Evolutionary conservation across 2,113 vertebrate genomes (phyloP).

Genomic region (Orycteropus afer): DNA sequence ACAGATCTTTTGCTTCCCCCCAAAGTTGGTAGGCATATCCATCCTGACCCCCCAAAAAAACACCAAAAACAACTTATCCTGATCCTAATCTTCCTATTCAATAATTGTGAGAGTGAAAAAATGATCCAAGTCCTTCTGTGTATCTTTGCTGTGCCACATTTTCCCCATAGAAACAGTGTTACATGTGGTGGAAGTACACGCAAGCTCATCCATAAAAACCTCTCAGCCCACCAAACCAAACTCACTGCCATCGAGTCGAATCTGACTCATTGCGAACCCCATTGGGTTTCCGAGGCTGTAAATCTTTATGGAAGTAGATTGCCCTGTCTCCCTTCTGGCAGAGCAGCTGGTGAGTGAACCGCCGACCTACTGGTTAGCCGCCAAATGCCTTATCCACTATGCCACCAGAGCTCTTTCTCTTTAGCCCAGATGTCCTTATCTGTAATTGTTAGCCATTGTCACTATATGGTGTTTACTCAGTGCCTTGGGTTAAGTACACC

Average conservation of each 20-base stretch:
- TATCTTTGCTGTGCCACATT: conserved; percentile 8
- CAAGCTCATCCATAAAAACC: background rate
- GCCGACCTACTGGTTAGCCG: too few relatives aligned
- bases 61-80: background rate
- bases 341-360: too few relatives aligned
- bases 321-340: too few relatives aligned
- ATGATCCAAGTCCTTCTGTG: background rate
- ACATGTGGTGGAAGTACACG: background rate
- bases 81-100: background rate
- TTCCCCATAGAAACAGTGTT: background rate
- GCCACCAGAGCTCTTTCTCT: too few relatives aligned
- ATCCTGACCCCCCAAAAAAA: background rate
- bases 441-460: background rate
- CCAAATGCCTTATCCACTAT: too few relatives aligned
- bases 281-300: too few relatives aligned
- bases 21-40: background rate
- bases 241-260: too few relatives aligned
- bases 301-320: too few relatives aligned
- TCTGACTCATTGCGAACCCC: too few relatives aligned
- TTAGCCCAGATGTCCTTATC: background rate
- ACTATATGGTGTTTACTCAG: background rate
- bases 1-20: background rate
- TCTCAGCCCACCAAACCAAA: too few relatives aligned
- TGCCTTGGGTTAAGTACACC: background rate
- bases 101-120: conserved; percentile 14